Evolutionary conservation across 2,113 vertebrate species (phyloP), one percentile per base, ranked within the genome.

Genomic region (Mugil cephalus): DNA sequence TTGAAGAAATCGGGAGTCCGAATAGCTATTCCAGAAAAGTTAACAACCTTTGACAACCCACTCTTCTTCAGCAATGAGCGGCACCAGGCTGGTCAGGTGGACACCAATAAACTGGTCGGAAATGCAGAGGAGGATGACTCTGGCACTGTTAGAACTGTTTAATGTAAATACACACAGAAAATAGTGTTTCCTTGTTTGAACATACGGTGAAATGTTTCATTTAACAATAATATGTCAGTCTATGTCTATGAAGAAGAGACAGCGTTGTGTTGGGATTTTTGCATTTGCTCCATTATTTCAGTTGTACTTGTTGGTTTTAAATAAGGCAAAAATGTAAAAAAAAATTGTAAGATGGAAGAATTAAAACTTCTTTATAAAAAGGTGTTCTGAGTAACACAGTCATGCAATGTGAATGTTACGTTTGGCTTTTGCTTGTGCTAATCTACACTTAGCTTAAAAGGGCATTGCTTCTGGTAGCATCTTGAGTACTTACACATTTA

Each of bases 31-130:
- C 46, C 45, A 24, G 4, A 52, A 11, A 65, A 10, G n/a, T 30
- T 53, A 45, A 35, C 56, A 0, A 52, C 69, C 17, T 82, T 88
- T 0, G 60, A 79, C 39, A 91, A 91, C 61, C 85, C 79, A 0
- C 53, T 82, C 6, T 87, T 82, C 62, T 79, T 62, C 34, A 81
- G 4, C 7, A 69, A 45, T 1, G 72, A 6, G 7, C 40, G 0
- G 47, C 6, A 13, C 1, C 13, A 42, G 17, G 6, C 6, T 42
- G 1, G 54, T 56, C 2, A 46, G 34, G 64, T 40, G 1, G 77
- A 84, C 4, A 47, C 56, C 11, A 55, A 0, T 24, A 53, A 73
- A 55, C 24, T 88, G 0, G 65, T 79, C 18, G 55, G 17, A 11
- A 59, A 76, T 17, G 67, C 47, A 68, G 71, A 50, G 1, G 74